Conservation (phyloP, 2,113 vertebrate species). For the Danionella cerebrum region DNA sequence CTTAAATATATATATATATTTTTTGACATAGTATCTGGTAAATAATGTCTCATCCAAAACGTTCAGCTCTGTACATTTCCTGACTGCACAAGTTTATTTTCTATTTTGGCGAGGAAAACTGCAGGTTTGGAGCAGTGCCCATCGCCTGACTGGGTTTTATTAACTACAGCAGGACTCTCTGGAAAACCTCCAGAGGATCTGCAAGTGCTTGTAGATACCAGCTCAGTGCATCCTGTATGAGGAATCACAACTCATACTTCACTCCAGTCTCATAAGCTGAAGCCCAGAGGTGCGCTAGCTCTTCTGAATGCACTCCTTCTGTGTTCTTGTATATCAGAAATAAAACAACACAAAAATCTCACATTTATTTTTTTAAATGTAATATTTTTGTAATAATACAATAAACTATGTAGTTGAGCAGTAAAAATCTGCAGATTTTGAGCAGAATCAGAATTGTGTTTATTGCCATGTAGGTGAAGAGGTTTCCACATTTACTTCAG, state of each 20-base stretch:
- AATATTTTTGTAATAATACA: no score
- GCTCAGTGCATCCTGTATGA: neutral
- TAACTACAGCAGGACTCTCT: slow-evolving; percentile 74
- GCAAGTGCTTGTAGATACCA: slow-evolving; percentile 24
- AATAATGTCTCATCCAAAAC: neutral
- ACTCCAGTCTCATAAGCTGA: neutral
- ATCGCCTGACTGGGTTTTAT: slow-evolving; percentile 80
- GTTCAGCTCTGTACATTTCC: neutral
- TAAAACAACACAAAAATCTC: no score
- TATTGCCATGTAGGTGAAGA: no score
- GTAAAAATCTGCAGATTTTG: no score
- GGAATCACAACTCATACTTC: slow-evolving; percentile 21
- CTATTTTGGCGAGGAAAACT: slow-evolving; percentile 73
- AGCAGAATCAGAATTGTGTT: no score
- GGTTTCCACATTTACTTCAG: no score
- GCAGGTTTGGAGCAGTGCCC: slow-evolving; percentile 73
- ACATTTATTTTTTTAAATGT: no score
- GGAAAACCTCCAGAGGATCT: slow-evolving; percentile 70
- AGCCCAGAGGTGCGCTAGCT: neutral
- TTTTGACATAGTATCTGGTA: neutral
- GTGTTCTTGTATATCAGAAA: neutral
- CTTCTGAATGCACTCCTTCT: no score
- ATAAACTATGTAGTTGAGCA: no score
- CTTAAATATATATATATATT: no score
- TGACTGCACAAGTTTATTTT: slow-evolving; percentile 35